phyloP scores from a whole-genome alignment of 2,888 invertebrate species.

The Drosophila anomelani region DNA sequence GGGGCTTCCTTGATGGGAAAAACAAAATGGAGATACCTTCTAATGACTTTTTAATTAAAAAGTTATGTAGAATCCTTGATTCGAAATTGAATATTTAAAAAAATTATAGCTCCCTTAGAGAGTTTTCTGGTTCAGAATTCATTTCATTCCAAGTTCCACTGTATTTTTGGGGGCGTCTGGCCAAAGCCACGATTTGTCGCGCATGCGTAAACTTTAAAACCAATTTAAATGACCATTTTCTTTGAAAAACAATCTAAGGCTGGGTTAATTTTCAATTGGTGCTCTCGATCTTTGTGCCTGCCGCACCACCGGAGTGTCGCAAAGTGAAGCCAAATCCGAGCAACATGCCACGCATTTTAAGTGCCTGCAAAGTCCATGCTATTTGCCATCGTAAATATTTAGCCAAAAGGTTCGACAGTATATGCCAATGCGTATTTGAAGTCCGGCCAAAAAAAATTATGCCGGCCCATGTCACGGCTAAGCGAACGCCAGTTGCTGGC shows the following conservation, averaged over 20 bases:
- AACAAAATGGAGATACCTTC: background rate
- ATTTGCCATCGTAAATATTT: constrained; percentile 56
- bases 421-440: constrained; percentile 9
- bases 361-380: constrained; percentile 40
- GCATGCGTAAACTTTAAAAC: constrained; percentile 66
- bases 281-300: constrained; percentile 45
- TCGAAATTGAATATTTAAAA: background rate
- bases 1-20: background rate
- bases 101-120: rapidly evolving
- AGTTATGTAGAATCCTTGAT: too few species aligned
- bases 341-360: constrained; percentile 73
- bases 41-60: background rate
- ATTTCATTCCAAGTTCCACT: background rate
- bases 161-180: constrained; percentile 31
- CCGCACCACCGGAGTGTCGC: constrained; percentile 62
- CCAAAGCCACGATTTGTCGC: constrained; percentile 43
- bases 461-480: constrained; percentile 60
- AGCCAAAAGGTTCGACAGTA: constrained; percentile 33
- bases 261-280: constrained; percentile 66
- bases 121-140: background rate
- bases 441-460: constrained; percentile 19
- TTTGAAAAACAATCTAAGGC: constrained; percentile 64
- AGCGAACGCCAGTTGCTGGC: constrained; percentile 10
- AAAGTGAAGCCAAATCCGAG: constrained; percentile 63
- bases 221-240: constrained; percentile 72